These are phyloP conservation scores for Torymus auratus DNA, from an alignment of 2,888 invertebrate species.

Conservation along the genomic window DNA sequence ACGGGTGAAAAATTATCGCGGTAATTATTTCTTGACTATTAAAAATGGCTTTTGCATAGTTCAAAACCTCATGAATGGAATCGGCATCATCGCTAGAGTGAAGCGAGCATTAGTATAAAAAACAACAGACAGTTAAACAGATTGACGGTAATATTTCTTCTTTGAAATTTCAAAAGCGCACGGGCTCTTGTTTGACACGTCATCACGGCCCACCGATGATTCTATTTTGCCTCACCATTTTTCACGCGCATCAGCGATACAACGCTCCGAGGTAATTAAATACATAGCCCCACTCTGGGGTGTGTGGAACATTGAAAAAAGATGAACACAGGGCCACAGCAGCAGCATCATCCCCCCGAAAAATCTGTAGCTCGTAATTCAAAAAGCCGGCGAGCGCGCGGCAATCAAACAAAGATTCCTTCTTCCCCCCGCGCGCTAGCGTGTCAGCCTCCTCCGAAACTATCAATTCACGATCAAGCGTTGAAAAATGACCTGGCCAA, in stretches of 20 bases:
- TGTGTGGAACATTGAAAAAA: too few relatives aligned
- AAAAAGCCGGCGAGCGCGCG: neutral
- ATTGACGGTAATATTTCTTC: neutral
- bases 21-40: too few relatives aligned
- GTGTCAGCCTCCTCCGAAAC: conserved; percentile 1
- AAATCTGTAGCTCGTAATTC: conserved; percentile 27
- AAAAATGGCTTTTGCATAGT: too few relatives aligned
- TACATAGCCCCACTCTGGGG: too few relatives aligned
- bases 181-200: too few relatives aligned
- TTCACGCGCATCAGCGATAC: neutral
- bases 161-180: neutral
- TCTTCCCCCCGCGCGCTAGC: neutral
- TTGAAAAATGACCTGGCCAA: conserved; percentile 51
- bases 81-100: too few relatives aligned
- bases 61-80: too few relatives aligned
- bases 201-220: neutral
- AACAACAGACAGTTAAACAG: too few relatives aligned
- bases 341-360: neutral
- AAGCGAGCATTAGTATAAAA: too few relatives aligned
- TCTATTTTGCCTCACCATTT: neutral
- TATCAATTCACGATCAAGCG: conserved; percentile 54
- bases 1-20: too few relatives aligned
- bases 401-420: conserved; percentile 47
- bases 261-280: too few relatives aligned
- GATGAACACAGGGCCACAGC: too few relatives aligned